A percentile compares a stretch with the other conserved stretches of the same genome.
Conservation (phyloP, 2,888 invertebrate species). For the Timema podura region DNA sequence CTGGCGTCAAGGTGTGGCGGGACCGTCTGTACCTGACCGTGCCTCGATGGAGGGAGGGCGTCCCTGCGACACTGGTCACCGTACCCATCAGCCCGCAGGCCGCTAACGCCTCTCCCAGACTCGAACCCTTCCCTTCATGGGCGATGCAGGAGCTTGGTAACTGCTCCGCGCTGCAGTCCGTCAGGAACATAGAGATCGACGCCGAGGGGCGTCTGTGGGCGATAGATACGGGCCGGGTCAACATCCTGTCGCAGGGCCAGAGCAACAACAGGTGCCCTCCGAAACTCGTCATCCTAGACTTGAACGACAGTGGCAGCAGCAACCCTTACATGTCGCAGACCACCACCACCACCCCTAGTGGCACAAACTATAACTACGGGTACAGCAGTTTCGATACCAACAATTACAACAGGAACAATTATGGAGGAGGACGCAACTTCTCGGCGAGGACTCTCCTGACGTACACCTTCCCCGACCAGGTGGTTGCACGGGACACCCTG, state of each 20-base stretch:
- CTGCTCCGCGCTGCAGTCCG: conserved; percentile 66
- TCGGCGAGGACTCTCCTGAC: conserved; percentile 49
- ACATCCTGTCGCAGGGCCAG: conserved; percentile 50
- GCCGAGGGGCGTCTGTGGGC: conserved; percentile 64
- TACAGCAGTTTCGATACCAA: background rate
- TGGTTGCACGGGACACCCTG: conserved; percentile 56
- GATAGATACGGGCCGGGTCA: conserved; percentile 63
- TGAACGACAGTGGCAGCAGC: conserved; percentile 43
- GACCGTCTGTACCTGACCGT: conserved; percentile 71
- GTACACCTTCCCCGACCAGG: conserved; percentile 59
- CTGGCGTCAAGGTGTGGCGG: conserved; percentile 68
- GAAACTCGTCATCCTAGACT: conserved; percentile 62
- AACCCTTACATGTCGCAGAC: conserved; percentile 35
- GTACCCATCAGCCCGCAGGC: conserved; percentile 60
- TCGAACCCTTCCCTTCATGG: conserved; percentile 73
- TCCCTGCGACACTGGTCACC: conserved; percentile 69
- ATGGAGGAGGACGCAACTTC: background rate
- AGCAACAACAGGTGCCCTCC: conserved; percentile 55
- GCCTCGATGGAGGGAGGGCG: conserved; percentile 69
- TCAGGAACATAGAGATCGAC: conserved; percentile 71
- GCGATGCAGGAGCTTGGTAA: conserved; percentile 61
- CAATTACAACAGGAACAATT: background rate
- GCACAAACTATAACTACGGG: background rate
- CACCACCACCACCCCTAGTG: background rate
- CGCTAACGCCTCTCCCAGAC: conserved; percentile 58